phyloP scores from a whole-genome alignment of 2,113 vertebrate species.

The Toxotes chatareus region DNA sequence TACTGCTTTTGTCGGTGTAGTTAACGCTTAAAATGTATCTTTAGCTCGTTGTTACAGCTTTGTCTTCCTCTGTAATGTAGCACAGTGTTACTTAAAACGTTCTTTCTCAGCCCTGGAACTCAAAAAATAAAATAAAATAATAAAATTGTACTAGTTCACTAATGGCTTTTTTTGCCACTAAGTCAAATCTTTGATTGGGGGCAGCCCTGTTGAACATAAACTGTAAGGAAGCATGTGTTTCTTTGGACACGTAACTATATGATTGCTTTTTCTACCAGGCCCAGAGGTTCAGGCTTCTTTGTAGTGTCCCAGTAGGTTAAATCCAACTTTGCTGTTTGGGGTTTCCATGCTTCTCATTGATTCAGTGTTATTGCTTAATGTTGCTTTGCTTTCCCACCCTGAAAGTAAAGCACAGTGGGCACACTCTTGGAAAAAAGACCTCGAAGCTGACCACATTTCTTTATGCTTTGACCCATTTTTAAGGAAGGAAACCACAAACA shows the following conservation, averaged over 20 bases:
- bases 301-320: not conserved
- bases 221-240: not conserved
- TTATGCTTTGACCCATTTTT: slow-evolving; percentile 9
- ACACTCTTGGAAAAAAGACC: slow-evolving; percentile 11
- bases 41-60: no score
- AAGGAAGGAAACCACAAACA: slow-evolving; percentile 9
- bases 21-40: no score
- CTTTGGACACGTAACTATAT: not conserved
- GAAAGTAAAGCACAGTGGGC: slow-evolving; percentile 30
- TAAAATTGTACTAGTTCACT: no score
- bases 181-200: no score
- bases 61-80: no score
- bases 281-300: not conserved
- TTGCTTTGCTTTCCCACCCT: slow-evolving; percentile 53
- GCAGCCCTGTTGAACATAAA: no score
- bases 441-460: slow-evolving; percentile 27
- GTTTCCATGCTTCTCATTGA: slow-evolving; percentile 8
- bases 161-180: no score
- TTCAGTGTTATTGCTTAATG: slow-evolving; percentile 44
- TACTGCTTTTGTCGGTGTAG: no score
- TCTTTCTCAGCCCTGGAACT: no score
- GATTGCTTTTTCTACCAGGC: not conserved
- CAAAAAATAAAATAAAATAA: no score
- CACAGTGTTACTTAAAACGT: no score
- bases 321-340: not conserved